A percentile compares a stretch with the other conserved stretches of the same genome.
Conservation (phyloP, 1,140 invertebrate genomes). For the Trypoxylus dichotomus region DNA sequence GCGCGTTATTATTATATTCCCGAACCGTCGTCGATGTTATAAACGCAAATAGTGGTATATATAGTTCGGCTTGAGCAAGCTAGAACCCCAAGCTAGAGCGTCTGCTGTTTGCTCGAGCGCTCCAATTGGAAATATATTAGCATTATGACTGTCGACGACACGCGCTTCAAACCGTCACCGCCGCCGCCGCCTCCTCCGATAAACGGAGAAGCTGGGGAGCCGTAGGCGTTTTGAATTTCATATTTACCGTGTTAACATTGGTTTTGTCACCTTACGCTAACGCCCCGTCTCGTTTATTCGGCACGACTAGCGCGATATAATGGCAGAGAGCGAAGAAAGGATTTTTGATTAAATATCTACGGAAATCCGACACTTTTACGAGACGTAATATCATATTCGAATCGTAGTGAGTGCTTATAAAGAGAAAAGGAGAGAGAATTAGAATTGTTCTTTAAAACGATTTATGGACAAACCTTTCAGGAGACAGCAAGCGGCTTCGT, state of each 20-base stretch:
- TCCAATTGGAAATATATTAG: constrained; percentile 17
- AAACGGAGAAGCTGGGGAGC: constrained; percentile 1
- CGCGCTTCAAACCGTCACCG: neutral
- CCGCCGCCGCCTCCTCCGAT: neutral
- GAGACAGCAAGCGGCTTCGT: neutral
- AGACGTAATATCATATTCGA: neutral
- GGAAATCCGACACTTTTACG: neutral
- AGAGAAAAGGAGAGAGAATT: too few species aligned
- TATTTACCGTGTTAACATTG: constrained; percentile 44
- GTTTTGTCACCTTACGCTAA: constrained; percentile 31
- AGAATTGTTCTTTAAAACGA: neutral
- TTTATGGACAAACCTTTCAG: constrained; percentile 1
- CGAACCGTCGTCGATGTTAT: neutral
- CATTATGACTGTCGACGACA: constrained; percentile 11
- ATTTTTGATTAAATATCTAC: neutral
- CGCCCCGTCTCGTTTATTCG: constrained; percentile 5
- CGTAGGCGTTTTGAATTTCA: constrained; percentile 43
- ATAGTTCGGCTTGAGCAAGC: too few species aligned
- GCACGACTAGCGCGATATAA: neutral
- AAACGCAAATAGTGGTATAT: neutral
- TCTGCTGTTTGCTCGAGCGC: neutral
- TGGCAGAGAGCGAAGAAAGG: neutral
- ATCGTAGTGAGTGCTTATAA: too few species aligned
- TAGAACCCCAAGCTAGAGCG: neutral
- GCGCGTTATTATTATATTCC: neutral